Base-by-base conservation (phyloP, 2,888 invertebrate species). In the Lepidochrysops patricia region DNA sequence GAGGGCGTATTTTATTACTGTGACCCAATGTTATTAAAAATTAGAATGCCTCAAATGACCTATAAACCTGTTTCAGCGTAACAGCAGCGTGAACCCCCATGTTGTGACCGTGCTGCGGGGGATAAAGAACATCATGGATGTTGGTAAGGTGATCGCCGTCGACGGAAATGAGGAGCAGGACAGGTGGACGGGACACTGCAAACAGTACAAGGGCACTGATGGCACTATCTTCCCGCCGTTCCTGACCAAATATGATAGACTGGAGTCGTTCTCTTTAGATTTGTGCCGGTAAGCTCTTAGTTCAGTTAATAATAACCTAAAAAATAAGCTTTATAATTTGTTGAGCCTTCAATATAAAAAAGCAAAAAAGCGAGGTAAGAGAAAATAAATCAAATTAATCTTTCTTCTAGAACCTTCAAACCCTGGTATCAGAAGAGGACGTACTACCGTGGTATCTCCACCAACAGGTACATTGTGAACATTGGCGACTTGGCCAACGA, bases 191-290 rank as follows among this genome's bases (percentile, higher is more conserved):
- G 93, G 92, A 0, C 82, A 90, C 12, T 97, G 97, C 73, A 96
- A 97, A 73, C 84, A 91, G 59, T 94, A 92, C 70, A 82, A 90
- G 4, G 97, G 97, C 0, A 97, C 96, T 0, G 97, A 98, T 73
- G 95, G 96, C 0, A 96, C 97, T 0, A 93, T 97, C 13, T 97
- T 97, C 77, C 93, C 96, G 0, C 96, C 97, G 0, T 94, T 94
- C 69, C 73, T 94, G 52, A 90, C 90, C 0, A 85, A 90, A 61
- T 91, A 92, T 19, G 92, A 94, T 56, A 92, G 94, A 2, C 73
- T 95, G 9, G 91, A 93, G 68, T 93, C 94, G 0, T 97, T 92
- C 72, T 91, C 94, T 0, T 91, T 93, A 0, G 96, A 97, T 76
- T 74, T 97, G 4, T 97, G 97, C 90, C 91, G 93, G 92, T 91